A percentile compares a stretch with the other conserved stretches of the same genome.
Evolutionary conservation across 2,888 invertebrate genomes (phyloP).

Genomic region (Endotricha flammealis): DNA sequence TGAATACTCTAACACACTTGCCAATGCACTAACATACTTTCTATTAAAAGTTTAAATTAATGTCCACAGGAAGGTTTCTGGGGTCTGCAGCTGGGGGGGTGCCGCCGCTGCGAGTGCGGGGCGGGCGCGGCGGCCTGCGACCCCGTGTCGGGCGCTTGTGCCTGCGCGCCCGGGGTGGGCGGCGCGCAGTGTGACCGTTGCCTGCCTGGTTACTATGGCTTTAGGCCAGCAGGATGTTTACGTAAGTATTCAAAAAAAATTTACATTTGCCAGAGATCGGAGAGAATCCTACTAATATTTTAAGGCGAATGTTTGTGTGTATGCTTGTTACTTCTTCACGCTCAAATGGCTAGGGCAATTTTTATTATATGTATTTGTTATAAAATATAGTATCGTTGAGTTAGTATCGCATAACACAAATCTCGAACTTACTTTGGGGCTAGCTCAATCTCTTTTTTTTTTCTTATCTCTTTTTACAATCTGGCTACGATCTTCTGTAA

Average conservation of each 20-base stretch:
- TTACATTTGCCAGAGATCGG: background rate
- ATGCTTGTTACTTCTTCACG: too few relatives aligned
- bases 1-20: too few relatives aligned
- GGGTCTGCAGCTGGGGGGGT: conserved; percentile 87
- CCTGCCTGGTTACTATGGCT: conserved; percentile 86
- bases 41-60: conserved; percentile 5
- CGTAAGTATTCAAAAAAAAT: conserved; percentile 76
- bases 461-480: too few relatives aligned
- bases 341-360: too few relatives aligned
- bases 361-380: too few relatives aligned
- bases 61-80: conserved; percentile 82
- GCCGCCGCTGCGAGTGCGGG: conserved; percentile 89
- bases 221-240: conserved; percentile 86
- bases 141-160: conserved; percentile 85
- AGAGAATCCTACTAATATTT: background rate
- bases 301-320: too few relatives aligned
- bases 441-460: too few relatives aligned
- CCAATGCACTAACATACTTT: too few relatives aligned
- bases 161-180: conserved; percentile 86
- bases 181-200: conserved; percentile 86
- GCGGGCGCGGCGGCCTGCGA: conserved; percentile 86
- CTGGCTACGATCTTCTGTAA: too few relatives aligned
- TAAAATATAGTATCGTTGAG: too few relatives aligned
- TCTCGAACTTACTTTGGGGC: too few relatives aligned
- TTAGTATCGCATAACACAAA: too few relatives aligned